Conservation (phyloP, 2,113 vertebrate genomes). For the Origma solitaria region DNA sequence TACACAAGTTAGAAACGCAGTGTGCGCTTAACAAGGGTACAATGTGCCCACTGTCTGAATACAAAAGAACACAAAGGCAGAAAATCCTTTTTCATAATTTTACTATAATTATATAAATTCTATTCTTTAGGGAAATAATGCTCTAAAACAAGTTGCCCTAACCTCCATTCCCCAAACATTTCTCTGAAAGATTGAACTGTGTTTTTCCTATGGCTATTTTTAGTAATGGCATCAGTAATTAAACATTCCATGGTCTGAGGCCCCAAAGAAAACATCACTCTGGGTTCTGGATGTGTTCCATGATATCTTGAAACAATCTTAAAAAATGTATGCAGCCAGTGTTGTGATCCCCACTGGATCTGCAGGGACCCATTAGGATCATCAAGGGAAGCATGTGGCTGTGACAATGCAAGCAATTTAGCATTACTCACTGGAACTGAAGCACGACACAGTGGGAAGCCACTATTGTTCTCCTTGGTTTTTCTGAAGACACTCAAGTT, state of each 20-base stretch:
- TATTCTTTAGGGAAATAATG: constrained; percentile 43
- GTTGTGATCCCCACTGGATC: background rate
- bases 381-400: background rate
- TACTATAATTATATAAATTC: constrained; percentile 35
- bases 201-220: constrained; percentile 42
- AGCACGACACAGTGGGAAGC: background rate
- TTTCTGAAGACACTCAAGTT: background rate
- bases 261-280: constrained; percentile 41
- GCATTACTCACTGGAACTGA: constrained; percentile 30
- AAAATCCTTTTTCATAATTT: constrained; percentile 42
- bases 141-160: background rate
- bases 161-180: background rate
- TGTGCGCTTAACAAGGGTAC: background rate
- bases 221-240: constrained; percentile 52
- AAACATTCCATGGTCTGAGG: background rate
- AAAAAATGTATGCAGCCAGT: background rate
- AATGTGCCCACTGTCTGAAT: constrained; percentile 30
- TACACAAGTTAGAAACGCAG: background rate
- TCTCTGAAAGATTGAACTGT: constrained; percentile 16
- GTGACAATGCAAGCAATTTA: constrained; percentile 15
- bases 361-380: constrained; percentile 39
- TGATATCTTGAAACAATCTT: constrained; percentile 7
- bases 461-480: background rate
- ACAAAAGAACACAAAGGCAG: constrained; percentile 24
- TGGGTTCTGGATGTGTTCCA: constrained; percentile 15